Evolutionary conservation across 2,113 vertebrate species (phyloP), one percentile per base, ranked within the genome.

Genomic region (Sialia sialis): DNA sequence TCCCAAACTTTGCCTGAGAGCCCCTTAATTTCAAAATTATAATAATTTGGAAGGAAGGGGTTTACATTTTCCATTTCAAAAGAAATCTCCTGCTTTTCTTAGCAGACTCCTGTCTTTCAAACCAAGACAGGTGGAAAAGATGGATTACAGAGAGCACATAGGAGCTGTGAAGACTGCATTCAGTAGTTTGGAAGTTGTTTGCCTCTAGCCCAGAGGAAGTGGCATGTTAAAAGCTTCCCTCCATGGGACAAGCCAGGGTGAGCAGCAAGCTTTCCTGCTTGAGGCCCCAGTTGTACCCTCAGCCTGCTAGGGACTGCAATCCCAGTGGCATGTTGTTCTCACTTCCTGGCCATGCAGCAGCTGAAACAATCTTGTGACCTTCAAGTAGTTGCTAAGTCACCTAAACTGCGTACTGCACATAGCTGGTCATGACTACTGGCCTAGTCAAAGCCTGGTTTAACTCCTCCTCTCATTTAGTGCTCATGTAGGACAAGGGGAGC

Each of bases 401-500:
- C 36, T 59, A 17, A 56, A 36, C 3, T 80, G 29, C 5, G 18
- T 25, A 38, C 44, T 34, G 6, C 23, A 18, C 11, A 5, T 3
- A 29, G 27, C 15, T 51, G 59, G 17, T 32, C 21, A 6, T 27
- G 55, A 16, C n/a, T 77, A 4, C 58, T 77, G 77, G 41, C 77
- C 49, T 62, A 36, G 38, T 9, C 56, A 79, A 44, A 41, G 14
- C 27, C n/a, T 34, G 18, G 3, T 73, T 52, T 58, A 36, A 55
- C 30, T 69, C 67, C 11, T 89, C 13, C 52, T 58, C 84, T 59
- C 18, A 13, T 38, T 39, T 60, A 36, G 27, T 48, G 49, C 23
- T 64, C 1, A 2, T 8, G 6, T 13, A 26, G 1, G 6, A 6
- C 20, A 13, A 26, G 17, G 4, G 39, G 7, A 63, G 16, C 39